phyloP scores from a whole-genome alignment of 2,888 invertebrate genomes.

The Xestia xanthographa region DNA sequence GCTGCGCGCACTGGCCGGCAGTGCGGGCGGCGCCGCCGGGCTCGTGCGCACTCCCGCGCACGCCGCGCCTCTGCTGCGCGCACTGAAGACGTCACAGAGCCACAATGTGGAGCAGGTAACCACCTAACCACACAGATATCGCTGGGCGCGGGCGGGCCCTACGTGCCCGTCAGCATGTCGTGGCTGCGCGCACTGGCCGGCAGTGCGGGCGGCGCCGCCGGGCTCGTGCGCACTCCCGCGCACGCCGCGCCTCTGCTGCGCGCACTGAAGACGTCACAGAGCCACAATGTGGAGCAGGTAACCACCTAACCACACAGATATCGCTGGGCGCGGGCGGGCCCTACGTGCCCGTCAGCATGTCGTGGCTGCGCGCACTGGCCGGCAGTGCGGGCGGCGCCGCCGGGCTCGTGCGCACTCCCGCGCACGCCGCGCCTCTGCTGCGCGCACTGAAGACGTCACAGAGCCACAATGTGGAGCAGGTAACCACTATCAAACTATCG shows the following conservation, averaged over 20 bases:
- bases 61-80: conserved; percentile 80
- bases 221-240: conserved; percentile 73
- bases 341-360: conserved; percentile 61
- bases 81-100: conserved; percentile 57
- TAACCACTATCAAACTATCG: neutral
- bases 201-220: conserved; percentile 56
- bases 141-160: conserved; percentile 26
- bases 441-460: conserved; percentile 68
- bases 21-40: conserved; percentile 59
- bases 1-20: conserved; percentile 70
- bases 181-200: conserved; percentile 72
- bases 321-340: conserved; percentile 4
- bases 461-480: conserved; percentile 17
- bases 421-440: conserved; percentile 79
- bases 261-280: conserved; percentile 61
- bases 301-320: conserved; percentile 64
- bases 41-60: conserved; percentile 73
- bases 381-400: conserved; percentile 55
- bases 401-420: conserved; percentile 72
- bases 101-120: conserved; percentile 26
- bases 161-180: conserved; percentile 60
- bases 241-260: conserved; percentile 81
- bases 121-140: too few species aligned
- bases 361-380: conserved; percentile 71
- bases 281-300: conserved; percentile 27